phyloP scores from a whole-genome alignment of 2,888 invertebrate genomes.

The Erebia palarica region DNA sequence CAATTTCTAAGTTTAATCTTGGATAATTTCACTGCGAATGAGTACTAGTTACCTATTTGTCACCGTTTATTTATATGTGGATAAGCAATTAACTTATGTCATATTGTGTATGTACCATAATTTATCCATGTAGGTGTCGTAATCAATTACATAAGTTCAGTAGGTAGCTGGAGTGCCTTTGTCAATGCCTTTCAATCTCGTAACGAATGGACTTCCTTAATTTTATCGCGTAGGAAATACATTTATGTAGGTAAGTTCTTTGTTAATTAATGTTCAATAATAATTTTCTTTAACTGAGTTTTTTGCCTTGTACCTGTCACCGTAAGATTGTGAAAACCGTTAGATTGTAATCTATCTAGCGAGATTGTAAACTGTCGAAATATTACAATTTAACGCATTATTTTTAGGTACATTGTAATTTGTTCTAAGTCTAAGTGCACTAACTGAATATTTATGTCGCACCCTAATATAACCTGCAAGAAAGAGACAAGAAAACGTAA shows the following conservation, averaged over 20 bases:
- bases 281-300: no score
- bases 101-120: background rate
- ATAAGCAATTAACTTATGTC: constrained; percentile 11
- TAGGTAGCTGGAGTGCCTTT: constrained; percentile 12
- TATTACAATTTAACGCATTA: no score
- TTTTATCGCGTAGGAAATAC: constrained; percentile 1
- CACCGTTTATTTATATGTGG: background rate
- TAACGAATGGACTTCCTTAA: constrained; percentile 20
- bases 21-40: background rate
- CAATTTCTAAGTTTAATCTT: background rate
- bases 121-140: background rate
- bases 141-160: constrained; percentile 7
- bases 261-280: background rate
- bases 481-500: no score
- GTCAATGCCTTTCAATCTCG: constrained; percentile 19
- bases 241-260: background rate
- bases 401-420: no score
- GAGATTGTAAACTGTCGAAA: no score
- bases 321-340: no score
- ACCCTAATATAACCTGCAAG: no score
- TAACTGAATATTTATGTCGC: no score
- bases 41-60: background rate
- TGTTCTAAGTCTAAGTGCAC: no score
- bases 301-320: no score
- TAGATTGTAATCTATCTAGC: no score